Base-by-base conservation (phyloP, 1,140 invertebrate species). In the Trachelipus rathkii region DNA sequence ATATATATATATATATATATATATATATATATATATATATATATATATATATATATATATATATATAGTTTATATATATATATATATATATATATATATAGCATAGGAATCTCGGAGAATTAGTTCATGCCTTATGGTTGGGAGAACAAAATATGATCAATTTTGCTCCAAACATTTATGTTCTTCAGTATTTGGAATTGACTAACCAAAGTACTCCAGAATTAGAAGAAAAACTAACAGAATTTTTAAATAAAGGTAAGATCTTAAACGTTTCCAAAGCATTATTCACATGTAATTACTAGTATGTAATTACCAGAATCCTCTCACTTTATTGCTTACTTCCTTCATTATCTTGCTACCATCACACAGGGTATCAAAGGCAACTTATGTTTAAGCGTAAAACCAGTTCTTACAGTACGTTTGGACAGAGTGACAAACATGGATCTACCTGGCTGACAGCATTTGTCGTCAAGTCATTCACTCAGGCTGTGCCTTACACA, bases 81-180 rank as follows among this genome's bases (percentile, higher is more conserved):
- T 33, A 33, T 33, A 33, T 33, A 33, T 33, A 33, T 33, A 84
- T 94, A 92, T 91, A 13, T 89, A 91, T 13, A 89, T 90, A 75
- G 88, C n/a, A 94, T 50, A 88, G 89, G 10, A 92, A 94, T 84
- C 83, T 94, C 19, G 89, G 91, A 21, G 89, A 90, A 77, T 85
- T 97, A 1, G 89, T 97, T 9, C 84, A 89, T 96, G 87, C 95
- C 95, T 0, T 93, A 90, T 77, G 95, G 94, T 0, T 97, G 95
- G 95, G 95, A 15, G 95, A 97, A 87, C 95, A 97, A 84, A 97
- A 97, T 82, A 94, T 97, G 92, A 85, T 96, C 0, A 93, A 95
- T 82, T 94, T 96, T 84, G 92, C 96, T 23, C 95, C 95, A 0
- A 95, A 95, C 83, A 91, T 97, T 81, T 91, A 95, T 68, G 88